Evolutionary conservation across 2,888 invertebrate genomes (phyloP).

Genomic region (Stenotaenia linearis): DNA sequence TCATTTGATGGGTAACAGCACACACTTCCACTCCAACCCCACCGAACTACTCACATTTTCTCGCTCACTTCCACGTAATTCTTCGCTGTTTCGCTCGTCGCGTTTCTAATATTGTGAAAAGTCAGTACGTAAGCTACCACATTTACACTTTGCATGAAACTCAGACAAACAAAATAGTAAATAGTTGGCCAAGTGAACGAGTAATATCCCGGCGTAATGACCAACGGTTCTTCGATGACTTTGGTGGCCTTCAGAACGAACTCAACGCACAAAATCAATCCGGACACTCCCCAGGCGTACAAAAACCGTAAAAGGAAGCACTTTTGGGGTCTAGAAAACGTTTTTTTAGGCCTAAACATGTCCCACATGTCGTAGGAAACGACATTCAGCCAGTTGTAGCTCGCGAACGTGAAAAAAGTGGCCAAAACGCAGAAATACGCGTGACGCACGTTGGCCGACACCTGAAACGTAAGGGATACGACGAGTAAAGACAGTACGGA

Average conservation of each 20-base stretch:
- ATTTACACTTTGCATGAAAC: neutral
- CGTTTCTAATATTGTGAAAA: neutral
- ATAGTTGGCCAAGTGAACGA: neutral
- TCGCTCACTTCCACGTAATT: neutral
- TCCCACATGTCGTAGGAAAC: neutral
- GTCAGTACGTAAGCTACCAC: neutral
- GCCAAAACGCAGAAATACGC: neutral
- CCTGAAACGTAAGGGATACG: neutral
- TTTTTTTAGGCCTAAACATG: neutral
- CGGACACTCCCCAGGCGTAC: neutral
- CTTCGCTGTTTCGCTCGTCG: neutral
- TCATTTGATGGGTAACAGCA: too few species aligned
- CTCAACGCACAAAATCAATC: neutral
- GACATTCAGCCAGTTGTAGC: neutral
- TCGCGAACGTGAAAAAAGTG: neutral
- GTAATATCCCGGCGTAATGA: neutral
- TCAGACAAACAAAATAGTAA: neutral
- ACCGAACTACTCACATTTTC: neutral
- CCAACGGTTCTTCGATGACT: neutral
- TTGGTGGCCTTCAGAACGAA: neutral
- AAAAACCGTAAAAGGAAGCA: neutral
- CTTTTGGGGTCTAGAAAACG: neutral
- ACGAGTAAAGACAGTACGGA: neutral
- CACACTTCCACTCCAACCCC: too few species aligned
- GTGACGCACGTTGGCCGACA: neutral